Evolutionary conservation across 2,888 invertebrate species (phyloP).

Genomic region (Diaperis boleti): DNA sequence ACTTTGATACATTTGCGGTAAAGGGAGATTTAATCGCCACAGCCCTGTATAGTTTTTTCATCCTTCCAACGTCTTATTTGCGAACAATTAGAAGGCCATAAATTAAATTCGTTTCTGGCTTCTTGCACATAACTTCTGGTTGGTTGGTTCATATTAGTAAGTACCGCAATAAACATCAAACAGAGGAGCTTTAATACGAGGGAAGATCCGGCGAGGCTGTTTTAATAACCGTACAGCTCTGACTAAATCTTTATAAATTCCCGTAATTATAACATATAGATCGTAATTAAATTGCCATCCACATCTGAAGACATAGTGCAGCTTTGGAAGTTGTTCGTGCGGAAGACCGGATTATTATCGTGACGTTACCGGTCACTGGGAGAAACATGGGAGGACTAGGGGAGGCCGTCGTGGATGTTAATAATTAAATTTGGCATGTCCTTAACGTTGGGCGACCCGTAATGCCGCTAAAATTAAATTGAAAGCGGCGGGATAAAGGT

Average conservation of each 20-base stretch:
- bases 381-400: slow-evolving; percentile 14
- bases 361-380: slow-evolving; percentile 37
- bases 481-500: slow-evolving; percentile 19
- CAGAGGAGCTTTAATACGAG: slow-evolving; percentile 46
- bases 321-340: slow-evolving; percentile 59
- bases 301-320: slow-evolving; percentile 58
- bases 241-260: slow-evolving; percentile 66
- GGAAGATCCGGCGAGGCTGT: slow-evolving; percentile 52
- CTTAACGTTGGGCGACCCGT: slow-evolving; percentile 14
- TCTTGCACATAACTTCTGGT: slow-evolving; percentile 47
- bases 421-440: slow-evolving; percentile 36
- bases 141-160: slow-evolving; percentile 53
- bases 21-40: not conserved
- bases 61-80: slow-evolving; percentile 49
- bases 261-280: slow-evolving; percentile 65
- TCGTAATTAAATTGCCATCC: slow-evolving; percentile 65
- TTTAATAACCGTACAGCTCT: slow-evolving; percentile 61
- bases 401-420: slow-evolving; percentile 23
- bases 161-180: slow-evolving; percentile 60
- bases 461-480: slow-evolving; percentile 20
- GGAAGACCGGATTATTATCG: slow-evolving; percentile 53
- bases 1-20: slow-evolving; percentile 7
- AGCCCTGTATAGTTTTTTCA: slow-evolving; percentile 5
- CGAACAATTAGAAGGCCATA: slow-evolving; percentile 57
- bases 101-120: slow-evolving; percentile 52